Percentiles rank a stretch among this genome's conserved stretches.
Evolutionary conservation across 2,888 invertebrate genomes (phyloP).

Genomic region (Apomyelois bistriatella): DNA sequence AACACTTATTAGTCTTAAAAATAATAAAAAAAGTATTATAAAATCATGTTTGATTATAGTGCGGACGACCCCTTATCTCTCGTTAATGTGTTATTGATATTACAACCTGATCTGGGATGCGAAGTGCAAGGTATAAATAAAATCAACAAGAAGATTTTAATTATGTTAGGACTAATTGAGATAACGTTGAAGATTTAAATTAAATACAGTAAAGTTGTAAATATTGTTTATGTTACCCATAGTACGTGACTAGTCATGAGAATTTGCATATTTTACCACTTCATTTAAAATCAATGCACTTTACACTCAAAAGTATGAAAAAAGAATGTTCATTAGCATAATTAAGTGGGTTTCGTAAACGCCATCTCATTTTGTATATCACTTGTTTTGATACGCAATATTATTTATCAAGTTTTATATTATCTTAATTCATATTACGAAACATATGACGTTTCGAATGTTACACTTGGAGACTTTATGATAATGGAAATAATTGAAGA

Average conservation of each 20-base stretch:
- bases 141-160: conserved; percentile 31
- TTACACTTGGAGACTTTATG: not conserved
- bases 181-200: conserved; percentile 34
- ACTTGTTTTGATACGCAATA: conserved; percentile 50
- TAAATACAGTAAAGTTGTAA: conserved; percentile 33
- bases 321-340: conserved; percentile 45
- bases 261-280: conserved; percentile 40
- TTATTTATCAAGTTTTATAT: conserved; percentile 27
- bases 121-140: conserved; percentile 21
- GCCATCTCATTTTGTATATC: conserved; percentile 43
- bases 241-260: conserved; percentile 35
- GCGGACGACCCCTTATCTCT: not conserved
- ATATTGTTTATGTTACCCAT: conserved; percentile 34
- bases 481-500: not conserved
- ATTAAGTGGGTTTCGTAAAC: conserved; percentile 44
- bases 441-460: not conserved
- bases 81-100: conserved; percentile 1
- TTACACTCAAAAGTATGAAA: conserved; percentile 32
- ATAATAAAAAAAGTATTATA: too few relatives aligned
- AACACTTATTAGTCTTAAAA: too few relatives aligned
- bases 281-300: conserved; percentile 37
- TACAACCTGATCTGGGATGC: conserved; percentile 3
- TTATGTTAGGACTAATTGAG: conserved; percentile 32
- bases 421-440: conserved; percentile 24
- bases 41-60: not conserved